A percentile compares a stretch with the other conserved stretches of the same genome.
Evolutionary conservation across 2,113 vertebrate species (phyloP).

Genomic region (Nerophis lumbriciformis): DNA sequence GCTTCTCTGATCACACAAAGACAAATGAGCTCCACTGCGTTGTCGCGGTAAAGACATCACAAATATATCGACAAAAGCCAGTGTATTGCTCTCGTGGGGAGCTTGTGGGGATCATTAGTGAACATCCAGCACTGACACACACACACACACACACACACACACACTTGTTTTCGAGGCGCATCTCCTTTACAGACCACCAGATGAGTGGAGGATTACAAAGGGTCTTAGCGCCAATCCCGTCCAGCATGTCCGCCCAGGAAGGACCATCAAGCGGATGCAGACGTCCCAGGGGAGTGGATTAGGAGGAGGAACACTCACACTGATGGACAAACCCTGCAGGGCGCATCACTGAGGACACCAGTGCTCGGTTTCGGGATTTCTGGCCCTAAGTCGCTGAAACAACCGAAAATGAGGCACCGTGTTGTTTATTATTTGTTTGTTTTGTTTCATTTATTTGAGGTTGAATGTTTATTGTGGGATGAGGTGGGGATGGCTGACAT

Average conservation of each 20-base stretch:
- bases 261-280: slow-evolving; percentile 42
- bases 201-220: slow-evolving; percentile 42
- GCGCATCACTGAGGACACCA: slow-evolving; percentile 26
- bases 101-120: slow-evolving; percentile 20
- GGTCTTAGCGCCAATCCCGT: slow-evolving; percentile 31
- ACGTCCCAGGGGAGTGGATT: slow-evolving; percentile 40
- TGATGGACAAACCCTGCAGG: slow-evolving; percentile 27
- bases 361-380: slow-evolving; percentile 9
- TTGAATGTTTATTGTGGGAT: too few relatives aligned
- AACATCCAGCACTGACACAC: slow-evolving; percentile 5
- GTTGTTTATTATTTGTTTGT: too few relatives aligned
- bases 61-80: slow-evolving; percentile 15
- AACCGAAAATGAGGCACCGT: too few relatives aligned
- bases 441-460: too few relatives aligned
- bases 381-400: neutral
- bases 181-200: slow-evolving; percentile 46
- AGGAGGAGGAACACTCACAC: slow-evolving; percentile 16
- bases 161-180: slow-evolving; percentile 13
- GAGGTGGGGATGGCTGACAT: too few relatives aligned
- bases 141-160: slow-evolving; percentile 2
- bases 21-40: neutral
- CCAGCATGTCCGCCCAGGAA: slow-evolving; percentile 40
- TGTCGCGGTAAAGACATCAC: slow-evolving; percentile 5
- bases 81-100: slow-evolving; percentile 18
- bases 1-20: neutral